These are phyloP conservation scores for Catocala fraxini DNA, from an alignment of 2,888 invertebrate genomes.

Conservation along the genomic window DNA sequence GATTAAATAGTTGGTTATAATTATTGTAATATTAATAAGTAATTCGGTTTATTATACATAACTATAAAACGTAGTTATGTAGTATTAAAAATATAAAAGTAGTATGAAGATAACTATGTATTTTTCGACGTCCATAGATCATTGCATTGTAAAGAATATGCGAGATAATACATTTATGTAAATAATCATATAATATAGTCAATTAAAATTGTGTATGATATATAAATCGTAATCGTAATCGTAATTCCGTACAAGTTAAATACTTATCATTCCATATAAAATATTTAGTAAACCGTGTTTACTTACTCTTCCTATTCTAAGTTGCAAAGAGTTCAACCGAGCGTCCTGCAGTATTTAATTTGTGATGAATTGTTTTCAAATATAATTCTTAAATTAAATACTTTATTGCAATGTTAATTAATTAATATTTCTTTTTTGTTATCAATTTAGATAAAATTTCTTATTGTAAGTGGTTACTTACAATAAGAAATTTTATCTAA, in stretches of 20 bases:
- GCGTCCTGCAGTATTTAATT: constrained; percentile 54
- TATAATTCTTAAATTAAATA: constrained; percentile 24
- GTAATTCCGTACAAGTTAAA: background rate
- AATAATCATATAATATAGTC: too few species aligned
- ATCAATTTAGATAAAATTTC: constrained; percentile 23
- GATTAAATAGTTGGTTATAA: too few species aligned
- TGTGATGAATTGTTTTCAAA: constrained; percentile 51
- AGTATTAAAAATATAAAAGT: too few species aligned
- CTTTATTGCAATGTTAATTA: constrained; percentile 48
- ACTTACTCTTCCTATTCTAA: constrained; percentile 24
- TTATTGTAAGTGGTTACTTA: constrained; percentile 12
- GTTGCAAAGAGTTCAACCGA: constrained; percentile 44
- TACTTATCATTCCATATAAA: constrained; percentile 40
- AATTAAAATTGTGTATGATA: background rate
- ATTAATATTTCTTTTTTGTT: constrained; percentile 22
- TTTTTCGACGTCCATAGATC: too few species aligned
- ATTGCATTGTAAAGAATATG: too few species aligned
- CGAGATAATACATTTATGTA: too few species aligned
- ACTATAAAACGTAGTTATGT: too few species aligned
- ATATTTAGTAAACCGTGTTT: constrained; percentile 9
- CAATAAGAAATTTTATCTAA: too few species aligned
- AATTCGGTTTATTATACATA: too few species aligned
- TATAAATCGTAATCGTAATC: too few species aligned
- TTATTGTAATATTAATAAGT: too few species aligned
- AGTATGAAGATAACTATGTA: too few species aligned